Evolutionary conservation across 2,888 invertebrate genomes (phyloP).

Genomic region (Phymatocera aterrima): DNA sequence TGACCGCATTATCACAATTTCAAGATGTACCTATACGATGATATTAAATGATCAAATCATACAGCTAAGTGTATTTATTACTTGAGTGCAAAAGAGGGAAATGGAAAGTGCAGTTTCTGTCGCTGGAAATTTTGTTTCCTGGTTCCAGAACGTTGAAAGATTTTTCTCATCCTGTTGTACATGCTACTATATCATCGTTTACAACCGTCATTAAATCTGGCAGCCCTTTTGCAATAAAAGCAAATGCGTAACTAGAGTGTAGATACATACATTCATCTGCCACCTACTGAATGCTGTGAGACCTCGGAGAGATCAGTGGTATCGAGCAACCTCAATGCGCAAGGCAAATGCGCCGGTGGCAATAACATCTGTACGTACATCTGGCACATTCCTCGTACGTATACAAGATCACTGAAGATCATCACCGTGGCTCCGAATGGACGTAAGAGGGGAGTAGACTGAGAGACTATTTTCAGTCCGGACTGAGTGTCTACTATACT

Average conservation of each 20-base stretch:
- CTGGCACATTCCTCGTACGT: slow-evolving; percentile 34
- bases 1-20: background rate
- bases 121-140: background rate
- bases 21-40: background rate
- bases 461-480: slow-evolving; percentile 32
- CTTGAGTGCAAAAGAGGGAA: background rate
- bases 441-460: slow-evolving; percentile 23
- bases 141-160: background rate
- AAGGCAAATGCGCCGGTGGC: slow-evolving; percentile 68
- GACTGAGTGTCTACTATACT: background rate
- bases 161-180: background rate
- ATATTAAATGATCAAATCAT: background rate
- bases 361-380: slow-evolving; percentile 37
- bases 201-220: background rate
- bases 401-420: slow-evolving; percentile 29
- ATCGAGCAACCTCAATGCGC: slow-evolving; percentile 74
- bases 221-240: slow-evolving; percentile 5
- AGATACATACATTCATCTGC: slow-evolving; percentile 59
- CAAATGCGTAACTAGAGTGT: background rate
- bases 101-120: background rate
- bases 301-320: slow-evolving; percentile 68
- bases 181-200: background rate
- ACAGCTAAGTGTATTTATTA: background rate
- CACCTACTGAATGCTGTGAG: slow-evolving; percentile 73
- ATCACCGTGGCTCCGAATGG: background rate